Conservation (phyloP, 2,888 invertebrate genomes). For the Labia minor region DNA sequence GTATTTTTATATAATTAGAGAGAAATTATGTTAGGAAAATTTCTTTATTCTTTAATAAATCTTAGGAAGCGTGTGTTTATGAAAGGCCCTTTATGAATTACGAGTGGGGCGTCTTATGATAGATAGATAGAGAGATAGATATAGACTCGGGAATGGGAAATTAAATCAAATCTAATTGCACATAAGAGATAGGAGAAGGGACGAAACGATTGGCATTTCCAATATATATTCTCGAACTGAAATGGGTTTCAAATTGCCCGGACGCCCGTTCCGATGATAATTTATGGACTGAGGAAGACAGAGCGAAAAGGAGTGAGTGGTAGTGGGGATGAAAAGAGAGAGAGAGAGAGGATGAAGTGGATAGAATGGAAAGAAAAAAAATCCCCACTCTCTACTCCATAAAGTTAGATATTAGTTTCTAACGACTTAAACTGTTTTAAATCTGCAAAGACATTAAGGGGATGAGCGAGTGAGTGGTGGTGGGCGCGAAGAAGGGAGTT, state of each 20-base stretch:
- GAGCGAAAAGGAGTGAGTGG: too few relatives aligned
- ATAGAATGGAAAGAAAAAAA: background rate
- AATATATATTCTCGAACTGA: slow-evolving; percentile 1
- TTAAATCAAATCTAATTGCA: slow-evolving; percentile 13
- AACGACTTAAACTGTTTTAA: slow-evolving; percentile 13
- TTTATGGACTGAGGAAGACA: slow-evolving; percentile 6
- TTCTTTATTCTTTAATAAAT: slow-evolving; percentile 13
- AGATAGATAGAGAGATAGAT: background rate
- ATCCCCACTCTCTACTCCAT: background rate
- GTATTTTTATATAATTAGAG: too few relatives aligned
- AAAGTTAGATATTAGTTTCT: slow-evolving; percentile 13
- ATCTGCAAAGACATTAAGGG: slow-evolving; percentile 7
- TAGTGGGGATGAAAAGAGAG: too few relatives aligned
- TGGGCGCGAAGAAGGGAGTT: background rate
- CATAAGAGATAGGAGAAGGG: background rate
- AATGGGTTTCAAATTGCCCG: slow-evolving; percentile 13
- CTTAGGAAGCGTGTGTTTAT: background rate
- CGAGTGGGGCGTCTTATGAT: background rate
- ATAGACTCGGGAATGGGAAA: slow-evolving; percentile 3
- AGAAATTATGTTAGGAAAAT: background rate
- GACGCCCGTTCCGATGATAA: slow-evolving; percentile 2
- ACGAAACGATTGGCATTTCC: slow-evolving; percentile 13
- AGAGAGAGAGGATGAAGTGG: too few relatives aligned
- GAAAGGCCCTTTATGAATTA: background rate
- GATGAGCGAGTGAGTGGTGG: background rate